A percentile compares a stretch with the other conserved stretches of the same genome.
Conservation (phyloP, 2,113 vertebrate species). For the Rostratula benghalensis region DNA sequence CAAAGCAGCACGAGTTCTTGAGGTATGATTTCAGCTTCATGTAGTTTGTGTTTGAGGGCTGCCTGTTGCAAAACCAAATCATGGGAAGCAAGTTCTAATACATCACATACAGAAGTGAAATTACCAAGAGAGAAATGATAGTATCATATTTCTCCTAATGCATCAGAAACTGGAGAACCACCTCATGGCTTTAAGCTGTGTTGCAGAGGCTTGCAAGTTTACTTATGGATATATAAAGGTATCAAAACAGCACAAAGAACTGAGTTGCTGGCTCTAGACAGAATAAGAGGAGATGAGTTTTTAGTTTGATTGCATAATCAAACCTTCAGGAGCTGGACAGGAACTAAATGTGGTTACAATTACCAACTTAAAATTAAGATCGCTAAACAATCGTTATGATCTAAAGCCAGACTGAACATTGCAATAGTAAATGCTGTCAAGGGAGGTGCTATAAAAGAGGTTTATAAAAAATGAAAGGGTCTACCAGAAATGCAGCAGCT, state of each 20-base stretch:
- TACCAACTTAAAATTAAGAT: conserved; percentile 7
- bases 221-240: background rate
- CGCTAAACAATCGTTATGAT: background rate
- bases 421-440: background rate
- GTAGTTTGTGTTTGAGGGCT: no score
- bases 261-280: background rate
- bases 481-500: background rate
- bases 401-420: background rate
- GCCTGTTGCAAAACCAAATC: no score
- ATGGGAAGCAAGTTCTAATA: background rate
- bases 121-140: background rate
- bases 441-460: background rate
- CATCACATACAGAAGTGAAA: background rate
- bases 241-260: background rate
- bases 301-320: conserved; percentile 22
- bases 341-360: background rate
- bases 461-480: background rate
- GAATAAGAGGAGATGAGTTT: background rate
- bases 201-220: background rate
- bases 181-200: background rate
- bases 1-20: background rate
- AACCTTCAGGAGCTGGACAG: background rate
- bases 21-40: background rate
- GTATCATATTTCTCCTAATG: background rate
- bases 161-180: background rate